Percentiles rank a stretch among this genome's conserved stretches.
These are phyloP conservation scores for Lasioglossum pauxillum DNA, from an alignment of 2,888 invertebrate genomes.

Conservation along the genomic window DNA sequence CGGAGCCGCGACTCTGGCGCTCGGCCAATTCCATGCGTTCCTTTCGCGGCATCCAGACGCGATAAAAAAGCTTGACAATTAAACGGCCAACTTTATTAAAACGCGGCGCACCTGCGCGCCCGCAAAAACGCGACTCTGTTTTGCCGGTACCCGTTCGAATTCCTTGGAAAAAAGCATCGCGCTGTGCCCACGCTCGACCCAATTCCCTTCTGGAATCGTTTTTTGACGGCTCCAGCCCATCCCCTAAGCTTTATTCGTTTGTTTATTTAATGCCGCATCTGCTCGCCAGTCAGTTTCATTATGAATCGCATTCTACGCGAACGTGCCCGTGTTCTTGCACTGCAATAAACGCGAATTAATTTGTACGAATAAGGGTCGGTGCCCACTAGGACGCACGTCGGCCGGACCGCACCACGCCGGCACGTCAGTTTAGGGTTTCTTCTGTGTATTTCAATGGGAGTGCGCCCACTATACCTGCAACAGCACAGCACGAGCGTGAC, in stretches of 20 bases:
- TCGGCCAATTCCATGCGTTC: slow-evolving; percentile 13
- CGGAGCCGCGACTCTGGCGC: slow-evolving; percentile 25
- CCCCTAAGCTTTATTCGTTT: neutral
- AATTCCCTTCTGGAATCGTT: slow-evolving; percentile 1
- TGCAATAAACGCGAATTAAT: neutral
- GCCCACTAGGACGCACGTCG: too few relatives aligned
- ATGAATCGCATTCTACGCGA: neutral
- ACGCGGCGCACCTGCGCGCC: slow-evolving; percentile 44
- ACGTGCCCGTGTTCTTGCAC: neutral
- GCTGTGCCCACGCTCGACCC: neutral
- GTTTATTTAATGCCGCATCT: neutral
- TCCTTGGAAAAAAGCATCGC: slow-evolving; percentile 19
- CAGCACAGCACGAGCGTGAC: too few relatives aligned
- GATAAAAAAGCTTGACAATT: slow-evolving; percentile 58
- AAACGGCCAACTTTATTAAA: slow-evolving; percentile 67
- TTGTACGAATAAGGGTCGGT: too few relatives aligned
- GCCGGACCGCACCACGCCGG: too few relatives aligned
- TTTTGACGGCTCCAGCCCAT: neutral
- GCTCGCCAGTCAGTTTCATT: too few relatives aligned
- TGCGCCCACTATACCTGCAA: too few relatives aligned
- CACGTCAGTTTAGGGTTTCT: too few relatives aligned
- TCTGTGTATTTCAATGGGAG: too few relatives aligned
- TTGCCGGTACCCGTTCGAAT: slow-evolving; percentile 12
- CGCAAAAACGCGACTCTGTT: slow-evolving; percentile 44
- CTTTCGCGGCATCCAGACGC: slow-evolving; percentile 28